Evolutionary conservation across 2,797 vertebrate species (phyloP).

Genomic region (Phataginus tetradactyla): DNA sequence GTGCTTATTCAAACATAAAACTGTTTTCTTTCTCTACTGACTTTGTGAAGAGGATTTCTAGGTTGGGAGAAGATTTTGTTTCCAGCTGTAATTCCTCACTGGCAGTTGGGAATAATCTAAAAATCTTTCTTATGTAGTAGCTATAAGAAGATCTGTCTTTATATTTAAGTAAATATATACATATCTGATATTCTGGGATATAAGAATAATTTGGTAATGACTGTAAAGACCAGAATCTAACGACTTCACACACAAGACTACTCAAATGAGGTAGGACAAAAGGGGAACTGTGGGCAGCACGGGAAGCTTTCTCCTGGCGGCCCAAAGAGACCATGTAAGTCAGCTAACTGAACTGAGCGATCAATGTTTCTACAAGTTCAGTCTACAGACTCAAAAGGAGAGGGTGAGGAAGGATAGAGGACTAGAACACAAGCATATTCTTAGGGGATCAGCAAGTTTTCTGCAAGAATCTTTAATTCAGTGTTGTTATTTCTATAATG

Average conservation of each 20-base stretch:
- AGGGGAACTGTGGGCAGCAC: background rate
- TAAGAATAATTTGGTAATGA: slow-evolving; percentile 3
- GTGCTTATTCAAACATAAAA: background rate
- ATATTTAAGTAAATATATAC: background rate
- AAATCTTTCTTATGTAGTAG: background rate
- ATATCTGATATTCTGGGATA: background rate
- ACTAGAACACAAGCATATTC: background rate
- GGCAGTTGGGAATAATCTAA: background rate
- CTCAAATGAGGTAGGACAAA: background rate
- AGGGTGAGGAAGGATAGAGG: background rate
- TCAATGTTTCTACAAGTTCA: background rate
- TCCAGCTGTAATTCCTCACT: background rate
- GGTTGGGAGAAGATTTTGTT: background rate
- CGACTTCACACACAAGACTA: background rate
- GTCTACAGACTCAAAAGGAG: background rate
- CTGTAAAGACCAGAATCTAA: background rate
- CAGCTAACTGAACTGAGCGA: background rate
- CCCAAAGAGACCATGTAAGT: background rate
- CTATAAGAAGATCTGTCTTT: background rate
- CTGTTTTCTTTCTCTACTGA: background rate
- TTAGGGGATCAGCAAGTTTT: background rate
- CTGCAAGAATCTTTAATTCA: background rate
- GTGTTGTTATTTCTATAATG: background rate
- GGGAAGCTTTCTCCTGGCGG: background rate
- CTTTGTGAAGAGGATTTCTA: background rate